A percentile compares a stretch with the other conserved stretches of the same genome.
Evolutionary conservation across 2,113 vertebrate species (phyloP).

Genomic region (Eolophus roseicapilla): DNA sequence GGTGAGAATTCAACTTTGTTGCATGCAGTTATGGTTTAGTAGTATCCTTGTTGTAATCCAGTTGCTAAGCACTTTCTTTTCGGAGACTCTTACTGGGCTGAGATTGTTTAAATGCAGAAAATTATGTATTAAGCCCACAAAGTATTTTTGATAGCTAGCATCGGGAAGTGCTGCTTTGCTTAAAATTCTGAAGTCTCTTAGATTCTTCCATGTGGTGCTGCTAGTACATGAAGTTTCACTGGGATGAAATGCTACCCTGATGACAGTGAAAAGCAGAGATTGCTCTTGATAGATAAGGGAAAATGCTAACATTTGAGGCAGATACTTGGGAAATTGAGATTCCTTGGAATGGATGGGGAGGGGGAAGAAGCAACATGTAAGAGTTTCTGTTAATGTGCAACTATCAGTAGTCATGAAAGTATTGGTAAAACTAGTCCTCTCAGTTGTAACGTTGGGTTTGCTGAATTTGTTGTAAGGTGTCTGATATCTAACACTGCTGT

Average conservation of each 20-base stretch:
- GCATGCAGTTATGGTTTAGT: slow-evolving; percentile 28
- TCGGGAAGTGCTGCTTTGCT: neutral
- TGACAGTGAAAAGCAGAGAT: neutral
- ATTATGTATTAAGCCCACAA: neutral
- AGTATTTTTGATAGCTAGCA: neutral
- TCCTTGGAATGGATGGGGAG: neutral
- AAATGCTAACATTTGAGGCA: neutral
- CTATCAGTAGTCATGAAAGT: neutral
- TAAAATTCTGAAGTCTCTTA: neutral
- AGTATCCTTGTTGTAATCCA: neutral
- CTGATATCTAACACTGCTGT: neutral
- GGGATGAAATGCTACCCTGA: neutral
- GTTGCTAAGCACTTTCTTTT: neutral
- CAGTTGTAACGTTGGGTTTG: neutral
- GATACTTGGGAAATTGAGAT: neutral
- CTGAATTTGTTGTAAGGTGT: neutral
- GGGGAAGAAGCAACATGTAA: neutral
- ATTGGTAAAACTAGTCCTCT: neutral
- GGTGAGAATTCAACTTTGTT: slow-evolving; percentile 74
- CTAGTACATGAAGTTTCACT: neutral
- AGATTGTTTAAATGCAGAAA: neutral
- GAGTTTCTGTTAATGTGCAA: neutral
- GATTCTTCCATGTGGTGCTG: neutral
- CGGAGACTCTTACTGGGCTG: neutral
- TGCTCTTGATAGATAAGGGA: neutral